phyloP scores from a whole-genome alignment of 1,140 invertebrate species.

The Eumeta japonica region DNA sequence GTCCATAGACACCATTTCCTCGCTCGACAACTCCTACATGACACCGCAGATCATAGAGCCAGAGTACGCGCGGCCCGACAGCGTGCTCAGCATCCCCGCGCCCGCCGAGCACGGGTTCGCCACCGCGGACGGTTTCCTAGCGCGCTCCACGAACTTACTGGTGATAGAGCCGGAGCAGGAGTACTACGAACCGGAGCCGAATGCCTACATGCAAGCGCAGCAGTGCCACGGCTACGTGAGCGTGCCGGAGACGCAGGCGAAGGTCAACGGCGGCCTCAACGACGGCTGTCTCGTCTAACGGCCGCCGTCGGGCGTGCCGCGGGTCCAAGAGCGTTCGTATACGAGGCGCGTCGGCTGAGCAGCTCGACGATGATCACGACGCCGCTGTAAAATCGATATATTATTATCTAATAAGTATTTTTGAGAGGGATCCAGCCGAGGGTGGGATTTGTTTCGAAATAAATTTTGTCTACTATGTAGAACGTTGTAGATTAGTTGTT shows the following conservation, averaged over 20 bases:
- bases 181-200: slow-evolving; percentile 44
- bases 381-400: no score
- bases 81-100: slow-evolving; percentile 42
- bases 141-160: slow-evolving; percentile 44
- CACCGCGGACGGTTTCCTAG: slow-evolving; percentile 42
- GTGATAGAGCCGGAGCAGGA: slow-evolving; percentile 43
- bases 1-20: slow-evolving; percentile 41
- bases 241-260: slow-evolving; percentile 32
- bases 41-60: slow-evolving; percentile 30
- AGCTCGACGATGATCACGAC: no score
- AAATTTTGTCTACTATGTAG: neutral
- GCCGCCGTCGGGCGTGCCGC: no score
- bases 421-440: neutral
- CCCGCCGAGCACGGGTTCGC: slow-evolving; percentile 32
- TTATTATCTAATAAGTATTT: no score
- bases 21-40: slow-evolving; percentile 38
- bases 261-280: slow-evolving; percentile 50
- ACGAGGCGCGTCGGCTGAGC: no score
- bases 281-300: slow-evolving; percentile 53
- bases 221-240: slow-evolving; percentile 46
- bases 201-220: slow-evolving; percentile 27
- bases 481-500: no score
- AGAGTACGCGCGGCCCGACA: slow-evolving; percentile 44
- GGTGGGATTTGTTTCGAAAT: neutral
- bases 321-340: no score